Conservation (phyloP, 2,113 vertebrate species). For the Morphnarchus princeps region DNA sequence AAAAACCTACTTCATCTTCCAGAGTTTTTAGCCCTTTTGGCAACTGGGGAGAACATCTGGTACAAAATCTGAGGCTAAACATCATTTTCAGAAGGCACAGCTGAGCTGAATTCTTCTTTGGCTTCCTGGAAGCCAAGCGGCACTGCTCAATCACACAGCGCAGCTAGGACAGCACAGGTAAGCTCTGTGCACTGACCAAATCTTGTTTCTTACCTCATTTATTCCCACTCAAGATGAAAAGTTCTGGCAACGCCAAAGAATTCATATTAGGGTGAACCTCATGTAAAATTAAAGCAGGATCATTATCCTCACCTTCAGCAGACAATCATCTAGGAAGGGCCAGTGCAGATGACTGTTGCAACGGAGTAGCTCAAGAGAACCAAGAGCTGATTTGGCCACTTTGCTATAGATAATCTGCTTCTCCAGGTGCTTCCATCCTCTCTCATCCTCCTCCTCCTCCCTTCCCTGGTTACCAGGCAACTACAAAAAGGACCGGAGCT, state of each 20-base stretch:
- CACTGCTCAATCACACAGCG: neutral
- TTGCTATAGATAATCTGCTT: neutral
- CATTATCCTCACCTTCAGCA: neutral
- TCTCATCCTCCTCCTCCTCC: neutral
- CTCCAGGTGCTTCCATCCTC: neutral
- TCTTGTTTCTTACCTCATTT: neutral
- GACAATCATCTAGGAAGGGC: neutral
- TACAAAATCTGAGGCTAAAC: neutral
- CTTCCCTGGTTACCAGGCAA: constrained; percentile 49
- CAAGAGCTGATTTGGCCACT: neutral
- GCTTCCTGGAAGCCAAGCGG: neutral
- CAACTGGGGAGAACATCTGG: neutral
- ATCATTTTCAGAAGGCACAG: neutral
- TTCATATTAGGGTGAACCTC: neutral
- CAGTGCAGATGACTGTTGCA: neutral
- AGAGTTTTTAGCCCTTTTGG: neutral
- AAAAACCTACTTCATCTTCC: neutral
- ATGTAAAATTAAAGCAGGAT: neutral
- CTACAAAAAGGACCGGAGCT: neutral
- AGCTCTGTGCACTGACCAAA: neutral
- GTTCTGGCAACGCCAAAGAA: neutral
- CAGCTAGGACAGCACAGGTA: neutral
- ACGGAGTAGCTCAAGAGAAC: neutral
- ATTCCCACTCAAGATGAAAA: neutral
- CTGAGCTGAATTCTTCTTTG: neutral